Base-by-base conservation (phyloP, 2,113 vertebrate species). In the Bufo bufo region DNA sequence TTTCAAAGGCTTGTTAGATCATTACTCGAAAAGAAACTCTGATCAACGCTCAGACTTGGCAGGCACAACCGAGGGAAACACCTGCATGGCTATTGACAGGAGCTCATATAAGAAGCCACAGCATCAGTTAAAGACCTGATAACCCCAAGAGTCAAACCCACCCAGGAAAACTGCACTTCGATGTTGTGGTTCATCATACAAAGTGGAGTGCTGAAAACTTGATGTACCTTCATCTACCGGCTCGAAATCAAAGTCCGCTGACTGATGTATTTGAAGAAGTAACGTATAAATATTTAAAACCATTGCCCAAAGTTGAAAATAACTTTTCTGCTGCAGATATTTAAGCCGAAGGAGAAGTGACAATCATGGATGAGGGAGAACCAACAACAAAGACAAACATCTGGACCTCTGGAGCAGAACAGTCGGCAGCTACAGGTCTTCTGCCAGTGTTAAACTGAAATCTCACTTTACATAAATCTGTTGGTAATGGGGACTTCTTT, bases 101-200 rank as follows among this genome's bases (percentile, higher is more conserved):
- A 71, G 86, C 77, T 87, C 47, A 43, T 80, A 71, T 50, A 72
- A 71, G 78, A 65, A 50, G 65, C 45, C 47, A 43, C 56, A 54
- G 20, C 45, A 83, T 54, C 65, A 71, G 86, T 19, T 19, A 71
- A 82, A 50, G 77, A 47, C 33, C 50, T 72, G 52, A 58, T 72
- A 80, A 87, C 33, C 80, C 58, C 49, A 59, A 61, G 63, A 87
- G 79, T 63, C 61, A 56, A 49, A n/a, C 63, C 71, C 85, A 80
- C 50, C 52, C 52, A 49, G 63, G 52, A 87, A 81, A 81, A 66
- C 10, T 6, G 49, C 12, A 82, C 69, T 61, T 87, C 80, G 20
- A 82, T 74, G 54, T 72, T 82, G 19, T 61, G 86, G 47, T 87
- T 87, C 80, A 87, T 81, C 61, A 58, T 87, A 71, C 47, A 80